Percentiles rank a stretch among this genome's conserved stretches.
Evolutionary conservation across 1,140 invertebrate species (phyloP).

Genomic region (Drosophila albomicans): DNA sequence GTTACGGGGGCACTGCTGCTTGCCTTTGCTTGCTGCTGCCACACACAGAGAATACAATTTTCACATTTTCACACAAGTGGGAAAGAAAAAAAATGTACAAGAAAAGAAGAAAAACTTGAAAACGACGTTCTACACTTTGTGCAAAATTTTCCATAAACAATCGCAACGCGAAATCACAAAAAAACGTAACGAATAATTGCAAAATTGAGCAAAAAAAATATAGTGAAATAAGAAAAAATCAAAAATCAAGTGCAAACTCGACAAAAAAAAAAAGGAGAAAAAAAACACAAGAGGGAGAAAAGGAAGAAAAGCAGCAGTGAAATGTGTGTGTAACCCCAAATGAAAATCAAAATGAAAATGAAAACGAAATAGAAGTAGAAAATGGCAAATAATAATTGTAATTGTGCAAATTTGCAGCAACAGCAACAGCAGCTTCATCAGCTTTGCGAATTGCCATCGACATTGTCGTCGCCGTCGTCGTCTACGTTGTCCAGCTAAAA

Average conservation of each 20-base stretch:
- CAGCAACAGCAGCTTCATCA: conserved; percentile 63
- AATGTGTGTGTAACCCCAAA: conserved; percentile 32
- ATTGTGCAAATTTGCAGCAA: conserved; percentile 58
- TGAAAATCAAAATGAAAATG: conserved; percentile 12
- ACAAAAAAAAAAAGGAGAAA: conserved; percentile 33
- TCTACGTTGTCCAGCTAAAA: conserved; percentile 59
- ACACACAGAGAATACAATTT: conserved; percentile 57
- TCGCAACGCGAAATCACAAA: conserved; percentile 9
- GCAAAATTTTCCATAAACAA: conserved; percentile 29
- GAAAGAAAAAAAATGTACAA: conserved; percentile 50
- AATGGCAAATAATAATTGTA: conserved; percentile 44
- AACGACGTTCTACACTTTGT: conserved; percentile 27
- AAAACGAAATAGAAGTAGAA: not conserved
- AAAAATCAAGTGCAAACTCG: conserved; percentile 32
- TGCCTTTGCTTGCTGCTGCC: conserved; percentile 13
- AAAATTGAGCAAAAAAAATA: conserved; percentile 26
- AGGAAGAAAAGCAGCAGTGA: conserved; percentile 41
- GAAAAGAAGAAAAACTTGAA: conserved; percentile 63
- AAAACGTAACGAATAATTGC: conserved; percentile 46
- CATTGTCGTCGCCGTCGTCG: conserved; percentile 7
- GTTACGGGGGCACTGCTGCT: conserved; percentile 61
- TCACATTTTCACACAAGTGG: conserved; percentile 53
- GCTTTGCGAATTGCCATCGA: conserved; percentile 32
- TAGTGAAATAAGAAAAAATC: conserved; percentile 13
- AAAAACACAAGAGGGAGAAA: conserved; percentile 22